Evolutionary conservation across 2,888 invertebrate genomes (phyloP).

Genomic region (Apodemia mormo): DNA sequence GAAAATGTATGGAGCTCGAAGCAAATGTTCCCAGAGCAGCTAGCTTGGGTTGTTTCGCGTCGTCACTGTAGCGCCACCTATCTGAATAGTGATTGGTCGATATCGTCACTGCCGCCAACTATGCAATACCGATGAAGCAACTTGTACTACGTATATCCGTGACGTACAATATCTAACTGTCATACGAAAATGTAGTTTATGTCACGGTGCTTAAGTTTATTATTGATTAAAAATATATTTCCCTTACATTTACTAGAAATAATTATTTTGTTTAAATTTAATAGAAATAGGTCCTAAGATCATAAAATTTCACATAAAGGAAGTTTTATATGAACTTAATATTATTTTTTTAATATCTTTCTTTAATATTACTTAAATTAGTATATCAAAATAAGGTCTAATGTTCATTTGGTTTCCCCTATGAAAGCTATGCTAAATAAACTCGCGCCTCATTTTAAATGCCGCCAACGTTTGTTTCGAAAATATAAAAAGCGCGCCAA

Average conservation of each 20-base stretch:
- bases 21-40: constrained; percentile 77
- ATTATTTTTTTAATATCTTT: constrained; percentile 52
- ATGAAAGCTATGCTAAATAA: constrained; percentile 67
- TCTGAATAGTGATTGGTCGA: constrained; percentile 62
- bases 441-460: constrained; percentile 77
- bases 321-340: constrained; percentile 37
- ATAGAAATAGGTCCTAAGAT: constrained; percentile 47
- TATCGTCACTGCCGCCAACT: constrained; percentile 62
- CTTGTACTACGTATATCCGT: constrained; percentile 79
- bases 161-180: constrained; percentile 46
- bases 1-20: constrained; percentile 82
- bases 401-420: constrained; percentile 63
- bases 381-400: constrained; percentile 76
- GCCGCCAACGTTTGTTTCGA: constrained; percentile 76
- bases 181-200: constrained; percentile 48
- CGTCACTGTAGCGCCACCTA: constrained; percentile 74
- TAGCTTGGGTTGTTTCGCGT: constrained; percentile 79
- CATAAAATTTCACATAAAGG: constrained; percentile 27
- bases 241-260: constrained; percentile 71
- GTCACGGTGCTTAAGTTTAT: accelerated
- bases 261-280: constrained; percentile 57
- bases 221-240: constrained; percentile 39
- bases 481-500: constrained; percentile 77
- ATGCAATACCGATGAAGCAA: constrained; percentile 47
- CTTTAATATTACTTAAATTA: constrained; percentile 61